Base-by-base conservation (phyloP, 2,113 vertebrate species). In the Campylomormyrus tamandua region DNA sequence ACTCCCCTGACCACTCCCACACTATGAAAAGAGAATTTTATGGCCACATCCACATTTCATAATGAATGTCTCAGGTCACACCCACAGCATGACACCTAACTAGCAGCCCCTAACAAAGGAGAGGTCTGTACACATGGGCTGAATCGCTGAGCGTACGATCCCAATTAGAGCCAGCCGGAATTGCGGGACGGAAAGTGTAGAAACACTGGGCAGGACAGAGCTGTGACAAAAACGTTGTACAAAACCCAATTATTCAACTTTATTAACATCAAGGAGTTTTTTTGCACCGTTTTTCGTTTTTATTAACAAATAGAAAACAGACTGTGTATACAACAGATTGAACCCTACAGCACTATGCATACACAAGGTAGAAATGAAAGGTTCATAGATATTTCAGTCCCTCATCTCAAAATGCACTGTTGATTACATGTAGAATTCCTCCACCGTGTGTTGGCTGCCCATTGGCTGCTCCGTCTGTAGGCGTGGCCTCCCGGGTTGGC, bases 301-400 rank as follows among this genome's bases (percentile, higher is more conserved):
- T 96, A 97, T 97, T 96, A 97, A 97, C 97, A 98, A 97, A 97
- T 98, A 98, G 96, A 99, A 98, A 99, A 98, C 97, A 97, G 97
- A 97, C 96, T 95, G 96, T 94, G 92, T 97, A 96, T 97, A 97
- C 97, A 98, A 97, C 97, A 97, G 93, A 94, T 96, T 96, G 95
- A 96, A 96, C 92, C 96, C 95, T 96, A 96, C 96, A 96, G 96
- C 96, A 97, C 95, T 94, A 97, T 93, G 96, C 95, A 98, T 98
- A 98, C 97, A 98, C 98, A 99, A 98, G 97, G 97, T 98, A 98
- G 97, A 97, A 98, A 99, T 98, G 97, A 96, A 96, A 95, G 96
- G 96, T 93, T 96, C 93, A 95, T 94, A 95, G 94, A 94, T 94
- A 92, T 95, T 94, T 94, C 95, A 93, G 96, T 95, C 95, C 95